A percentile compares a stretch with the other conserved stretches of the same genome.
phyloP scores from a whole-genome alignment of 2,888 invertebrate genomes.

The Odontomyia ornata region DNA sequence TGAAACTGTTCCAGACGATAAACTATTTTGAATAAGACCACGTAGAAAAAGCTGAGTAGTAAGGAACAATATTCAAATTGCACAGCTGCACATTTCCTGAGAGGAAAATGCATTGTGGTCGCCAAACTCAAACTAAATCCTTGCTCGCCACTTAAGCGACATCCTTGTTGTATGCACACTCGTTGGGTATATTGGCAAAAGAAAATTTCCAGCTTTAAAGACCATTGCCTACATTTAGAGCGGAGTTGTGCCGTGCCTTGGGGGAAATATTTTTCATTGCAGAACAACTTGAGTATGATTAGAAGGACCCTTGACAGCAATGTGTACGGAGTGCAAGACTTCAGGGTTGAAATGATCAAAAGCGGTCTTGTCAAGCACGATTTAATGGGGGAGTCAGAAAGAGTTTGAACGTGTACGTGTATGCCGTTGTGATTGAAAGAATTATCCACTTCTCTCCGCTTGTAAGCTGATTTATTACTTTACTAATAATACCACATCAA shows the following conservation, averaged over 20 bases:
- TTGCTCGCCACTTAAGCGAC: not conserved
- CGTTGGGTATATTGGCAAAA: not conserved
- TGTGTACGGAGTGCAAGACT: not conserved
- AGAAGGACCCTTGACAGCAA: constrained; percentile 3
- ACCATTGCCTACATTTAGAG: not conserved
- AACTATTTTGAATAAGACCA: not conserved
- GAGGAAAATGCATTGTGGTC: constrained; percentile 5
- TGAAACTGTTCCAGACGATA: not conserved
- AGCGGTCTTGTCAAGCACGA: not conserved
- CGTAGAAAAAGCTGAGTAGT: not conserved
- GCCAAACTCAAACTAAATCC: constrained; percentile 1
- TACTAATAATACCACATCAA: not conserved
- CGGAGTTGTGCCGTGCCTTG: not conserved
- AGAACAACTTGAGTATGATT: not conserved
- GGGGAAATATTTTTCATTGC: not conserved
- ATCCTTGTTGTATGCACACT: not conserved
- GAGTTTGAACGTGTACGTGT: not conserved
- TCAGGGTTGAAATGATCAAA: constrained; percentile 5
- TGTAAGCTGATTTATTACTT: not conserved
- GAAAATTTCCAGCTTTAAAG: not conserved
- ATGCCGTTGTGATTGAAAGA: not conserved
- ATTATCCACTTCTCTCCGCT: not conserved
- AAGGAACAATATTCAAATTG: not conserved
- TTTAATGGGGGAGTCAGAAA: not conserved
- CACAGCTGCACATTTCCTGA: constrained; percentile 2